A percentile compares a stretch with the other conserved stretches of the same genome.
phyloP scores from a whole-genome alignment of 2,888 invertebrate species.

The Syrista parreyssii region DNA sequence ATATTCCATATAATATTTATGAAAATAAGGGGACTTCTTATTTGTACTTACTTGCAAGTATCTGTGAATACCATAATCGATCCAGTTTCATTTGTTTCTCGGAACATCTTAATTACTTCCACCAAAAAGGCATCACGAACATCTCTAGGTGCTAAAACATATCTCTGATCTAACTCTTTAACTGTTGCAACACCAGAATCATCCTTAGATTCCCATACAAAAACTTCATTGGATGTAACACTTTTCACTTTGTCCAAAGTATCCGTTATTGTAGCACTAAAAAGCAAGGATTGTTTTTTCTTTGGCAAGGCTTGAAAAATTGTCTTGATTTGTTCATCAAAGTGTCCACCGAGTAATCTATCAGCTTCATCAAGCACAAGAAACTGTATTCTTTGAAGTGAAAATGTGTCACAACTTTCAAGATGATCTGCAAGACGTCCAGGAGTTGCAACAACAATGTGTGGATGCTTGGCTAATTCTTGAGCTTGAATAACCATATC shows the following conservation, averaged over 20 bases:
- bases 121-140: conserved; percentile 94
- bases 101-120: conserved; percentile 81
- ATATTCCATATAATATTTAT: neutral
- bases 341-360: conserved; percentile 82
- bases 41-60: conserved; percentile 85
- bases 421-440: conserved; percentile 95
- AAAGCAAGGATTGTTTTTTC: conserved; percentile 87
- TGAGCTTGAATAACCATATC: conserved; percentile 91
- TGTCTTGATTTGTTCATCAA: conserved; percentile 83
- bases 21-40: conserved; percentile 7
- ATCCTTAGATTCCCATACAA: conserved; percentile 69
- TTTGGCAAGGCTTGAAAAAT: conserved; percentile 83
- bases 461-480: conserved; percentile 86
- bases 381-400: conserved; percentile 82
- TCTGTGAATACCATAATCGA: conserved; percentile 95
- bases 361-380: conserved; percentile 98
- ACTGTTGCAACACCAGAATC: conserved; percentile 84
- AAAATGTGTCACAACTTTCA: conserved; percentile 85
- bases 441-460: conserved; percentile 96
- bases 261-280: conserved; percentile 96
- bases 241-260: conserved; percentile 77
- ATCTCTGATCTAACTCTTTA: conserved; percentile 88
- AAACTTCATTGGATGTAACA: conserved; percentile 71
- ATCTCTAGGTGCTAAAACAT: conserved; percentile 90
- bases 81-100: conserved; percentile 77